Base-by-base conservation (phyloP, 2,888 invertebrate genomes). In the Diaphora mendica region DNA sequence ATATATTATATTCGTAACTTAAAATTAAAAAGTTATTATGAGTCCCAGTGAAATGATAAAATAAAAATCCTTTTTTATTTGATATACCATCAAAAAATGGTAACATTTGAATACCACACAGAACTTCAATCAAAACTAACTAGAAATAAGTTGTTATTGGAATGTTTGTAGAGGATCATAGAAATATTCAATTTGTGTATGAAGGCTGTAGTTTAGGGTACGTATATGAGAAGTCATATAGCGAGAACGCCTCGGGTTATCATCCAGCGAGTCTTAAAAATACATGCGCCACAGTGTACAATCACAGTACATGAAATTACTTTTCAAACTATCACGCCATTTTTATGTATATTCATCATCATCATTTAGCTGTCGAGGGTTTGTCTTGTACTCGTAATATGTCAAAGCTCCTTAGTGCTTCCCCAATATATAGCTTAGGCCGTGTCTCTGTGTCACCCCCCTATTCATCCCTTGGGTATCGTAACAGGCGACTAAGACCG, bases 171-270 rank as follows among this genome's bases (percentile, higher is more conserved):
- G 33, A 68, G 68, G 68, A 48, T 68, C 48, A 48, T 20, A 33
- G 68, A 68, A 68, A 68, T 68, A 68, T 68, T 17, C 66, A 66
- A 66, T 66, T 42, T 66, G n/a, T 55, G 33, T n/a, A 48, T 2
- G 23, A 48, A 26, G 30, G 9, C 20, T 66, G 8, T 20, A 44
- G 20, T 42, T 15, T 66, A 26, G 30, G 15, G 23, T 66, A n/a
- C 26, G 66, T 26, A 66, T 26, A 66, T 44, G n/a, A 26, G 42
- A 44, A 20, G 23, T 66, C 42, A 66, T 42, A 11, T 20, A 11
- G 44, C 20, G 26, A 9, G 13, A 30, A 3, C 30, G 48, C 68
- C 48, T 30, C 20, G 33, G 68, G 68, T 51, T 33, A 68, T 68
- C 9, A 33, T 33, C 30, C 33, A 48, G 44, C 33, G 30, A 26